Evolutionary conservation across 1,140 invertebrate genomes (phyloP), one percentile per base, ranked within the genome.

Genomic region (Meloidogyne exigua): DNA sequence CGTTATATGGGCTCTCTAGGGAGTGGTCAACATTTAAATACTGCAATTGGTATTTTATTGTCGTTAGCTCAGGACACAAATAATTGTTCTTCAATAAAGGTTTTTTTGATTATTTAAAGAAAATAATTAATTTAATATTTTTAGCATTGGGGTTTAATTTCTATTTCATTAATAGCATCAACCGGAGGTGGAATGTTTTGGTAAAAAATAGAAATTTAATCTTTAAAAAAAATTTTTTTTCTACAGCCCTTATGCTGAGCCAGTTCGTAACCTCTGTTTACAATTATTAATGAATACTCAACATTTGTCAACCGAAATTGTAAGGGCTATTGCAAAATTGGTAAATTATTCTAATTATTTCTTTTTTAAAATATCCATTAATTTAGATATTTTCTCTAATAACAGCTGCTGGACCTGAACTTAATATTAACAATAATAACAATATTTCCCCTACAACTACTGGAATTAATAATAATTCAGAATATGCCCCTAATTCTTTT

Each of bases 101-200:
- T 93, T 76, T 67, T 67, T 67, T 44, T 13, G 3, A 13, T 32
- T 62, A 18, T 72, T 57, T 62, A 21, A n/a, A 12, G 15, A 74
- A 74, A 36, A 85, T 76, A 44, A 42, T 28, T 77, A 76, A 44
- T 65, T n/a, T 63, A n/a, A n/a, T n/a, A 44, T 67, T 68, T 78
- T 39, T 83, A 96, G 92, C 93, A 96, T 42, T 99, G 96, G 96
- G 92, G 96, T 0, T 89, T 99, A 4, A 94, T 98, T 89, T 95
- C 95, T 2, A 88, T 99, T 42, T 93, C 94, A 11, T 90, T 98
- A 76, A 95, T 99, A 76, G 95, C 95, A 28, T 95, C 98, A 88
- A 96, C 95, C 10, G 95, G 95, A 26, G 96, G 96, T 1, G 96
- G 95, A 32, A 97, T 98, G 95, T 99, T 98, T 89, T 73, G 71